These are phyloP conservation scores for Pachypanchax playfairii DNA, from an alignment of 2,113 vertebrate genomes.

Conservation along the genomic window DNA sequence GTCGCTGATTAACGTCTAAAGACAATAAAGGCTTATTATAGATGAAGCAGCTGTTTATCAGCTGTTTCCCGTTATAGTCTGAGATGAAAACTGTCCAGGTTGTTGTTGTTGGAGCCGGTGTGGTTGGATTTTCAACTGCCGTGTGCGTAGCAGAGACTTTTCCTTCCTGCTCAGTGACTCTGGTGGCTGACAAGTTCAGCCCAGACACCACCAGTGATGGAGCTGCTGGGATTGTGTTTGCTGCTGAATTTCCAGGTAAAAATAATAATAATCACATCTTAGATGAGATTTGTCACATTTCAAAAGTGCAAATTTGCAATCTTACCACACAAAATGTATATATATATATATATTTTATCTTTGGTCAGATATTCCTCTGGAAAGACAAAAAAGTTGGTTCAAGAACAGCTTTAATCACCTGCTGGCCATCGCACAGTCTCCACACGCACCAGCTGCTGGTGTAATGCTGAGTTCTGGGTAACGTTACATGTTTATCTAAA, in stretches of 20 bases:
- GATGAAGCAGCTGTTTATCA: not conserved
- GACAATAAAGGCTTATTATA: not conserved
- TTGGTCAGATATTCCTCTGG: constrained; percentile 78
- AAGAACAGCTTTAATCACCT: constrained; percentile 87
- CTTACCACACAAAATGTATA: no score
- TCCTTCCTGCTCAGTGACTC: constrained; percentile 78
- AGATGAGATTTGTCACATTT: not conserved
- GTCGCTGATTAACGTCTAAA: not conserved
- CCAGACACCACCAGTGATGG: constrained; percentile 89
- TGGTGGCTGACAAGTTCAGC: constrained; percentile 87
- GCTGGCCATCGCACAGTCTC: constrained; percentile 80
- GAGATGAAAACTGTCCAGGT: constrained; percentile 67
- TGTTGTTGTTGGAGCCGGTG: constrained; percentile 87
- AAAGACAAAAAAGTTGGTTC: constrained; percentile 86
- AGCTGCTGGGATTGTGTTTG: constrained; percentile 90
- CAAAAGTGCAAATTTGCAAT: no score
- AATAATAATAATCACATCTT: no score
- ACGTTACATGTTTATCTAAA: not conserved
- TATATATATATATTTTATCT: no score
- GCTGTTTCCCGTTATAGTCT: not conserved
- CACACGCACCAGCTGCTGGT: constrained; percentile 83
- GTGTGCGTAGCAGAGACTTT: constrained; percentile 80
- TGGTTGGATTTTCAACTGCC: constrained; percentile 89
- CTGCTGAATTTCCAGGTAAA: constrained; percentile 82
- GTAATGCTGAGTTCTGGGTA: constrained; percentile 90